Evolutionary conservation across 2,113 vertebrate genomes (phyloP).

Genomic region (Vicugna pacos): DNA sequence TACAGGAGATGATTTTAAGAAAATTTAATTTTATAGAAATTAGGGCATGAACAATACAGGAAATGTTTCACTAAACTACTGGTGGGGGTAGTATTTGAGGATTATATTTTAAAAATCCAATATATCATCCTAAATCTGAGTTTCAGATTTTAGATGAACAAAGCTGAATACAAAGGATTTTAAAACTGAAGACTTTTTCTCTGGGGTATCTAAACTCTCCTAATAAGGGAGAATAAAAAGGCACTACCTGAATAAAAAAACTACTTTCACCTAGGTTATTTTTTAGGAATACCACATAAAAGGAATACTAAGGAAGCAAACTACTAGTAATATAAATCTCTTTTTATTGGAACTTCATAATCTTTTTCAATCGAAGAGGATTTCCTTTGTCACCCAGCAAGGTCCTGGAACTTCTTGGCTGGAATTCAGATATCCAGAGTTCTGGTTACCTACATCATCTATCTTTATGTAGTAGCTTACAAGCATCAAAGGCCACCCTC

Average conservation of each 20-base stretch:
- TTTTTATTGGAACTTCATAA: slow-evolving; percentile 65
- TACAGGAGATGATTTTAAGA: slow-evolving; percentile 15
- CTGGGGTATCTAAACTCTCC: not conserved
- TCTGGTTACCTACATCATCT: slow-evolving; percentile 68
- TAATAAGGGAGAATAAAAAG: slow-evolving; percentile 34
- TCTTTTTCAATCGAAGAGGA: slow-evolving; percentile 60
- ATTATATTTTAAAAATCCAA: slow-evolving; percentile 44
- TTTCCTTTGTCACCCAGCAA: slow-evolving; percentile 21
- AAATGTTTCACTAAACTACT: slow-evolving; percentile 20
- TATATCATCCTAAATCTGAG: slow-evolving; percentile 8
- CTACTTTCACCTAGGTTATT: not conserved
- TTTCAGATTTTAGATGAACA: slow-evolving; percentile 17
- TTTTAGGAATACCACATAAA: slow-evolving; percentile 46
- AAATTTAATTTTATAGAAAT: slow-evolving; percentile 57
- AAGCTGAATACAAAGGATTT: slow-evolving; percentile 36
- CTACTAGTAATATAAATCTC: slow-evolving; percentile 42
- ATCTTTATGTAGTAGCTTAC: slow-evolving; percentile 81
- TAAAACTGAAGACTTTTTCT: not conserved
- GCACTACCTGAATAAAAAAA: slow-evolving; percentile 51
- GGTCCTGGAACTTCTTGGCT: slow-evolving; percentile 61
- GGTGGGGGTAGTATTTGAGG: not conserved
- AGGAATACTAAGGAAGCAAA: slow-evolving; percentile 67
- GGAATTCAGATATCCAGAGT: slow-evolving; percentile 72
- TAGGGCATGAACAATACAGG: not conserved
- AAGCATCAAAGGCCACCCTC: slow-evolving; percentile 85